Base-by-base conservation (phyloP, 2,113 vertebrate genomes). In the Anhinga rufa region DNA sequence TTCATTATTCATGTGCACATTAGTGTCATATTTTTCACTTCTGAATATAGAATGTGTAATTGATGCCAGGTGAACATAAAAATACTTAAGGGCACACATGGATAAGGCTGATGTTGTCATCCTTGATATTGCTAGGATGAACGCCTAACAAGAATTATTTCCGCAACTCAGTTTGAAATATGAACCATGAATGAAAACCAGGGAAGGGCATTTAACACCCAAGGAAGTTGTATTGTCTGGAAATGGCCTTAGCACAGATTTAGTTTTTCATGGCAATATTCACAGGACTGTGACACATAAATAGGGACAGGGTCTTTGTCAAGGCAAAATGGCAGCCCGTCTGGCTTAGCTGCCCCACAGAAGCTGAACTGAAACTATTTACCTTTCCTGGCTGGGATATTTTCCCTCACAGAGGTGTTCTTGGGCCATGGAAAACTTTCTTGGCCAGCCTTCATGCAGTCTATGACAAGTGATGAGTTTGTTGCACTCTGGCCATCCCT, bases 1-100 rank as follows among this genome's bases (percentile, higher is more conserved):
- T 97, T 88, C 66, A 90, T 97, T 92, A 95, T 95, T 96, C 74
- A 95, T 94, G 62, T 70, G 58, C 62, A 71, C 71, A 70, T 87
- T 90, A 95, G 66, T 91, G 75, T 70, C 16, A 31, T 72, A 32
- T 65, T 90, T 92, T 96, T 92, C 78, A 77, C 32, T 91, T 94
- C 84, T 90, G 84, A 77, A 92, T 88, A 58, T 69, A n/a, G 38
- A 81, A 77, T 85, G 55, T 72, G 61, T 85, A 79, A 70, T 38
- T 85, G 81, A 74, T 85, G 78, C 66, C 84, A 91, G 64, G 82
- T 62, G 46, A 91, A 82, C 75, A 82, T 75, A 54, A 83, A 93
- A 94, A 90, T 61, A 28, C 62, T 71, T 42, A 69, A 80, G 49
- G 65, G 61, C 65, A 95, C 69, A 34, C 13, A 25, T 82, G 74